These are phyloP conservation scores for Brassicogethes aeneus DNA, from an alignment of 2,888 invertebrate species.

Conservation along the genomic window DNA sequence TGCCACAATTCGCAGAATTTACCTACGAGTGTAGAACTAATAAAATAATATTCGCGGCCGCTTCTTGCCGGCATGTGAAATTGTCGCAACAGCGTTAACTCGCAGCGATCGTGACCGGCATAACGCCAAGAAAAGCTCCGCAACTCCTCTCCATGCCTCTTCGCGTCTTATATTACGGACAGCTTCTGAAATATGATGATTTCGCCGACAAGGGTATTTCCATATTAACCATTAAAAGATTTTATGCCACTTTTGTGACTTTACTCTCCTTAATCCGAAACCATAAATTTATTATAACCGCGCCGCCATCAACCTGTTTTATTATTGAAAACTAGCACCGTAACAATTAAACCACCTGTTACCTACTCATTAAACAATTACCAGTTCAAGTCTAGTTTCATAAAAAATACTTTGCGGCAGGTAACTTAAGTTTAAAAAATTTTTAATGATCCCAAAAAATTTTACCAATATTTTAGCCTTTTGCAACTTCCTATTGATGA, in stretches of 20 bases:
- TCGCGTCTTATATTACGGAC: slow-evolving; percentile 1
- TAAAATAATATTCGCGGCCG: slow-evolving; percentile 32
- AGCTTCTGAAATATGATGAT: slow-evolving; percentile 1
- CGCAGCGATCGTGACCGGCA: slow-evolving; percentile 27
- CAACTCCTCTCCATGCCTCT: slow-evolving; percentile 5
- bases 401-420: too few species aligned
- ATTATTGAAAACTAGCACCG: background rate
- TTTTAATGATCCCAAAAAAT: too few species aligned
- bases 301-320: background rate
- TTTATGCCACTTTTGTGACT: slow-evolving; percentile 3
- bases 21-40: slow-evolving; percentile 33
- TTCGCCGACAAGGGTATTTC: slow-evolving; percentile 1
- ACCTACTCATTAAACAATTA: too few species aligned
- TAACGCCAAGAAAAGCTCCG: slow-evolving; percentile 5
- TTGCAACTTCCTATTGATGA: too few species aligned
- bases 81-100: slow-evolving; percentile 29
- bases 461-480: too few species aligned
- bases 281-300: background rate
- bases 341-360: background rate
- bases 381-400: too few species aligned
- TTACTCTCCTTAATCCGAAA: background rate
- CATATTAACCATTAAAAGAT: background rate
- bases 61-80: slow-evolving; percentile 28
- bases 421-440: too few species aligned
- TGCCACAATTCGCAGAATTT: slow-evolving; percentile 29